phyloP scores from a whole-genome alignment of 2,888 invertebrate species.

The Lathronympha strigana region DNA sequence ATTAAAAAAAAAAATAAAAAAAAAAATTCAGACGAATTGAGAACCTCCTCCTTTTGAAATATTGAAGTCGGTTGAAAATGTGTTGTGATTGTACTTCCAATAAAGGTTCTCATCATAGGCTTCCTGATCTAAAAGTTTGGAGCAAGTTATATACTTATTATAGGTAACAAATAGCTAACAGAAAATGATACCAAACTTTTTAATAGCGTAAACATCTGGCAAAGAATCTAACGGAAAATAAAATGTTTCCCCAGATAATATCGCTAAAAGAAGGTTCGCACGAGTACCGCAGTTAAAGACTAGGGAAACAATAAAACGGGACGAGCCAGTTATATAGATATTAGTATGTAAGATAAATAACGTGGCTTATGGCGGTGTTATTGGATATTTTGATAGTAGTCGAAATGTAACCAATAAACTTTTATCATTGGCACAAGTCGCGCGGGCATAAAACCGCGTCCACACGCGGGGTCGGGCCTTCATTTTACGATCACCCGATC shows the following conservation, averaged over 20 bases:
- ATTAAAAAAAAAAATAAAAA: no score
- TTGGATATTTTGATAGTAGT: constrained; percentile 70
- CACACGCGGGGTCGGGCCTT: constrained; percentile 54
- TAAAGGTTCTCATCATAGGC: no score
- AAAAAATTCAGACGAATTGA: no score
- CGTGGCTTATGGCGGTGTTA: constrained; percentile 68
- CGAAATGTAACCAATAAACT: constrained; percentile 73
- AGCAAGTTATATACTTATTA: no score
- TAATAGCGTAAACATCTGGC: constrained; percentile 24
- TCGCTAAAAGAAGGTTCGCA: constrained; percentile 35
- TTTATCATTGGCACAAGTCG: constrained; percentile 72
- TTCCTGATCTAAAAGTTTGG: constrained; percentile 3
- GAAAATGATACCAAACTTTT: constrained; percentile 6
- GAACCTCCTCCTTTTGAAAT: no score
- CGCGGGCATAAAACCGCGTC: constrained; percentile 57
- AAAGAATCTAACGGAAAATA: constrained; percentile 26
- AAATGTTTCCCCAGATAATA: constrained; percentile 30
- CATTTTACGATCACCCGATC: constrained; percentile 77
- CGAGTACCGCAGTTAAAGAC: constrained; percentile 41
- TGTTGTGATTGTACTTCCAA: no score
- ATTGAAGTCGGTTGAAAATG: no score
- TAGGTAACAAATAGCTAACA: not conserved
- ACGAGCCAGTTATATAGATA: constrained; percentile 46
- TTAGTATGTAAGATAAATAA: constrained; percentile 62
- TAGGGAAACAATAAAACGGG: constrained; percentile 58